Conservation (phyloP, 2,888 invertebrate genomes). For the Oligia fasciuncula region DNA sequence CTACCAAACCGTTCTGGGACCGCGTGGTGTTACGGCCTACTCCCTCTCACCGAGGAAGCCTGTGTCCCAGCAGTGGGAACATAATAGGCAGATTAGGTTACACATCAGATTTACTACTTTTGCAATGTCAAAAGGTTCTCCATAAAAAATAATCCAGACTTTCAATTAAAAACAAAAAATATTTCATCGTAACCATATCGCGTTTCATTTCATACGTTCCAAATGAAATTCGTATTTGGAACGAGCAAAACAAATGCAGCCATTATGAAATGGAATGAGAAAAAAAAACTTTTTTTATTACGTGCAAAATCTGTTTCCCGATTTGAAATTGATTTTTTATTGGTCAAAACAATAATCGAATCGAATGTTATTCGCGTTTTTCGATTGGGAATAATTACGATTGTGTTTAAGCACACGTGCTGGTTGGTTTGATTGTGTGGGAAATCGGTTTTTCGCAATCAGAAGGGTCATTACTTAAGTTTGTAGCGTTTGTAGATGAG, state of each 20-base stretch:
- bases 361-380: slow-evolving; percentile 16
- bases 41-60: not conserved
- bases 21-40: not conserved
- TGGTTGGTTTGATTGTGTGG: not conserved
- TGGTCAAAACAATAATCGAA: slow-evolving; percentile 34
- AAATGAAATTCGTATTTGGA: slow-evolving; percentile 37
- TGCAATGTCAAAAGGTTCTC: not conserved
- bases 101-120: not conserved
- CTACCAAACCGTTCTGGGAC: not conserved
- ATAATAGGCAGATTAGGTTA: not conserved
- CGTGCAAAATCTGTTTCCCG: slow-evolving; percentile 9
- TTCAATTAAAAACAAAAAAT: slow-evolving; percentile 9
- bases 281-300: slow-evolving; percentile 18
- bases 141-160: not conserved
- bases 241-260: slow-evolving; percentile 36
- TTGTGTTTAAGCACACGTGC: slow-evolving; percentile 13
- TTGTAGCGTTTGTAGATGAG: not conserved
- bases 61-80: not conserved
- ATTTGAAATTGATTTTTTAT: slow-evolving; percentile 36
- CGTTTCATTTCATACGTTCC: slow-evolving; percentile 28
- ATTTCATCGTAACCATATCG: not conserved
- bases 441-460: slow-evolving; percentile 15
- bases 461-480: not conserved
- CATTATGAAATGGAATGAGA: slow-evolving; percentile 35
- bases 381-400: slow-evolving; percentile 24